Percentiles rank a stretch among this genome's conserved stretches.
phyloP scores from a whole-genome alignment of 2,888 invertebrate genomes.

The Orthosia cruda region DNA sequence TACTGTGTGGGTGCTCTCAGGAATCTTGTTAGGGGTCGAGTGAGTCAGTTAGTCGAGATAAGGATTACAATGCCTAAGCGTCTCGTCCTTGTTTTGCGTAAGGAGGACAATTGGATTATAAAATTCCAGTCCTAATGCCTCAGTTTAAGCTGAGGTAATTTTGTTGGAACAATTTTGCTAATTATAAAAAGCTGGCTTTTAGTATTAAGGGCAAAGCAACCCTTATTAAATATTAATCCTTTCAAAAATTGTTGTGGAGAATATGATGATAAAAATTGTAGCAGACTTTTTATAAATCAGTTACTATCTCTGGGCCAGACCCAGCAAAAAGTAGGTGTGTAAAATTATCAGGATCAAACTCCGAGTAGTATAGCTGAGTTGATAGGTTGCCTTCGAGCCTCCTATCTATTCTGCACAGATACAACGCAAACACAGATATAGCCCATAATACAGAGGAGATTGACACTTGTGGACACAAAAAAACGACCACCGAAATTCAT shows the following conservation, averaged over 20 bases:
- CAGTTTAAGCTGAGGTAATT: slow-evolving; percentile 34
- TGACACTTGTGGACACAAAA: slow-evolving; percentile 46
- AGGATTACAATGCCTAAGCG: slow-evolving; percentile 59
- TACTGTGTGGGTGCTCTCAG: slow-evolving; percentile 63
- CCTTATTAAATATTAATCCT: slow-evolving; percentile 17
- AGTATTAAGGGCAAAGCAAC: slow-evolving; percentile 11
- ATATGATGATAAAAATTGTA: too few species aligned
- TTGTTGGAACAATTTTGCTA: slow-evolving; percentile 31
- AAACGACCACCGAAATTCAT: slow-evolving; percentile 47
- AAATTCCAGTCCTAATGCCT: slow-evolving; percentile 21
- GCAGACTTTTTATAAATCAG: too few species aligned
- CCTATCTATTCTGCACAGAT: slow-evolving; percentile 29
- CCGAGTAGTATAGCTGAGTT: background rate
- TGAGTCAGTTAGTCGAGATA: slow-evolving; percentile 63
- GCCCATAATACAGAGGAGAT: slow-evolving; percentile 33
- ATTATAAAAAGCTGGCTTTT: slow-evolving; percentile 16
- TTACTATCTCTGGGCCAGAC: background rate
- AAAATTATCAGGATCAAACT: background rate
- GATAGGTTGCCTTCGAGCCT: background rate
- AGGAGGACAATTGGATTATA: slow-evolving; percentile 43
- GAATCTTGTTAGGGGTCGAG: slow-evolving; percentile 65
- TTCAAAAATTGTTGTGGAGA: background rate
- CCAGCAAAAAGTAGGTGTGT: background rate
- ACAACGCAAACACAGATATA: slow-evolving; percentile 15
- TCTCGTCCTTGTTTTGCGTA: slow-evolving; percentile 49